Evolutionary conservation across 2,113 vertebrate genomes (phyloP), one percentile per base, ranked within the genome.

Genomic region (Cottus gobio): DNA sequence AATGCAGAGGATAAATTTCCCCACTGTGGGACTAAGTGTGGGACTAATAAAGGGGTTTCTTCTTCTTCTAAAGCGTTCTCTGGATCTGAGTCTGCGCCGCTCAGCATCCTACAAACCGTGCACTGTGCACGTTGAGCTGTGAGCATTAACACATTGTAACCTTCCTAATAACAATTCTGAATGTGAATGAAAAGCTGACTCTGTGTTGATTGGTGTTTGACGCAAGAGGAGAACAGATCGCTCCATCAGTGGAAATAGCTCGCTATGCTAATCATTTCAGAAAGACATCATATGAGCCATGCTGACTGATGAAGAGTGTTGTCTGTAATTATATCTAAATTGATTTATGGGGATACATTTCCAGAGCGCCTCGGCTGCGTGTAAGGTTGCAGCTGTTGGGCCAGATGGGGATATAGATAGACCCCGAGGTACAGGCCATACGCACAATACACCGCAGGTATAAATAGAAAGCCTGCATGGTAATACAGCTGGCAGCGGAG

Each of bases 301-400:
- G 85, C 86, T 86, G 92, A 90, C 89, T 87, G 92, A 91, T 88
- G 89, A 85, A 88, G 86, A 73, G 86, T 83, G 82, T 86, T 89
- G 85, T 88, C 83, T 91, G 90, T 92, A 92, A 92, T 92, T 92
- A 91, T 90, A 92, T 89, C 91, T 90, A 91, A 93, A 92, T 89
- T 92, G 90, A 92, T 92, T 92, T 90, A 92, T 87, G 88, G 62
- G 77, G 86, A 91, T 86, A 71, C 85, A 84, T 92, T 89, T 91
- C 82, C 85, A 89, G 86, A 89, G 46, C 22, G 63, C 91, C 71
- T 75, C 30, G 65, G 65, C 77, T 36, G 74, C 79, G 37, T 82
- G 37, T 77, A 83, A 88, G 83, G 78, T 88, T 91, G 89, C 92
- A 93, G 90, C 91, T 92, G 90, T 91, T 87, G 24, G 31, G 78